Conservation (phyloP, 2,113 vertebrate genomes). For the Megaceryle maxima region DNA sequence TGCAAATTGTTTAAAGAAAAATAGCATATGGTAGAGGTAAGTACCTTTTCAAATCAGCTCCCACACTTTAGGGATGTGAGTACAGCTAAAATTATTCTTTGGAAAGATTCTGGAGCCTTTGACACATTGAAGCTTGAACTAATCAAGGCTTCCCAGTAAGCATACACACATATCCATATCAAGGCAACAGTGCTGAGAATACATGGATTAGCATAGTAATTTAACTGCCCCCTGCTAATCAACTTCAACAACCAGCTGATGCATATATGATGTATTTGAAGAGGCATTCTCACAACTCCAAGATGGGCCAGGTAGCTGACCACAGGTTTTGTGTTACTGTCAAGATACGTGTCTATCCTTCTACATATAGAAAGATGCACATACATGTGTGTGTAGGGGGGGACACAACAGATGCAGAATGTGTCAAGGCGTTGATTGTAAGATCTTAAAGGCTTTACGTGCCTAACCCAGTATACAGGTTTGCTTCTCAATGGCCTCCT, state of each 20-base stretch:
- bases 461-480: background rate
- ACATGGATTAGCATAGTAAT: constrained; percentile 78
- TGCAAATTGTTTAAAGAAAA: constrained; percentile 83
- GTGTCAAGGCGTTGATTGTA: background rate
- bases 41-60: constrained; percentile 79
- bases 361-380: fast-evolving
- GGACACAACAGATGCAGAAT: background rate
- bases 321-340: background rate
- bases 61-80: constrained; percentile 68
- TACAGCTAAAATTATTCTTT: constrained; percentile 75
- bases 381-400: fast-evolving
- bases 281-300: background rate
- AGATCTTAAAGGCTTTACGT: background rate
- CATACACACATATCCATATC: constrained; percentile 72
- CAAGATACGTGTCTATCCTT: fast-evolving
- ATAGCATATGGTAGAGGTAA: constrained; percentile 80
- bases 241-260: constrained; percentile 67
- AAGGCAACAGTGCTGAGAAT: constrained; percentile 65
- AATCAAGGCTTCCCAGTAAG: constrained; percentile 73
- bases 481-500: background rate
- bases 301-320: constrained; percentile 8
- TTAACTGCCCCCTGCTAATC: constrained; percentile 71
- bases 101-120: constrained; percentile 73
- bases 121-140: constrained; percentile 73
- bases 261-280: constrained; percentile 12